These are phyloP conservation scores for Telmatochromis sp. DNA, from an alignment of 2,113 vertebrate genomes.

Conservation along the genomic window DNA sequence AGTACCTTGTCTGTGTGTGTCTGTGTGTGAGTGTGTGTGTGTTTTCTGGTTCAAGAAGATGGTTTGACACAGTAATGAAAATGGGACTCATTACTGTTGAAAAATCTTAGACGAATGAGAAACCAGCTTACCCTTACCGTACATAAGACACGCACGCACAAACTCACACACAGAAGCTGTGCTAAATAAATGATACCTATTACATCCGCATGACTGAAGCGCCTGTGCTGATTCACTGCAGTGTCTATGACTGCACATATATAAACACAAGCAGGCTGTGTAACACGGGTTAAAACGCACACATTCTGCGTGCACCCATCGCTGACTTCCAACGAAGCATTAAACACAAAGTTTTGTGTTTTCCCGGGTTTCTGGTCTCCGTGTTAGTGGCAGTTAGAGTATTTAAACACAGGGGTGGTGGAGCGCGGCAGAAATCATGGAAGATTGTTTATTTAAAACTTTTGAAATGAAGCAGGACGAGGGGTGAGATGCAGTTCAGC, in stretches of 20 bases:
- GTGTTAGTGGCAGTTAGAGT: background rate
- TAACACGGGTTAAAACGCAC: background rate
- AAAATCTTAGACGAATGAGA: slow-evolving; percentile 32
- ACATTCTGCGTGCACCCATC: background rate
- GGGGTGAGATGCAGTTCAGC: slow-evolving; percentile 24
- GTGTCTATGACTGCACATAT: background rate
- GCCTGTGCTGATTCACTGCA: slow-evolving; percentile 47
- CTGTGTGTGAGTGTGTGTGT: background rate
- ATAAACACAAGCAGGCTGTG: background rate
- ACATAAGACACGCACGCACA: background rate
- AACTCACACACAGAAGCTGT: background rate
- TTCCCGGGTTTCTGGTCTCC: background rate
- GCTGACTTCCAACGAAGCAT: background rate
- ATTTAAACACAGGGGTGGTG: background rate
- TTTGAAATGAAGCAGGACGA: background rate
- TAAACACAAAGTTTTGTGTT: background rate
- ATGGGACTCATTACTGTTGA: background rate
- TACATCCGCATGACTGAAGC: slow-evolving; percentile 23
- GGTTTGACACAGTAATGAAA: background rate
- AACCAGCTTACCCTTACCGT: background rate
- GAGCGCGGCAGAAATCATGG: background rate
- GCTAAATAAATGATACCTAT: slow-evolving; percentile 46
- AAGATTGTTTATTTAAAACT: background rate
- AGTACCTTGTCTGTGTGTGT: background rate
- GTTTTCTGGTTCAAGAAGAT: background rate